These are phyloP conservation scores for Parauchenoglanis punctatus DNA, from an alignment of 2,797 vertebrate genomes.

Conservation along the genomic window DNA sequence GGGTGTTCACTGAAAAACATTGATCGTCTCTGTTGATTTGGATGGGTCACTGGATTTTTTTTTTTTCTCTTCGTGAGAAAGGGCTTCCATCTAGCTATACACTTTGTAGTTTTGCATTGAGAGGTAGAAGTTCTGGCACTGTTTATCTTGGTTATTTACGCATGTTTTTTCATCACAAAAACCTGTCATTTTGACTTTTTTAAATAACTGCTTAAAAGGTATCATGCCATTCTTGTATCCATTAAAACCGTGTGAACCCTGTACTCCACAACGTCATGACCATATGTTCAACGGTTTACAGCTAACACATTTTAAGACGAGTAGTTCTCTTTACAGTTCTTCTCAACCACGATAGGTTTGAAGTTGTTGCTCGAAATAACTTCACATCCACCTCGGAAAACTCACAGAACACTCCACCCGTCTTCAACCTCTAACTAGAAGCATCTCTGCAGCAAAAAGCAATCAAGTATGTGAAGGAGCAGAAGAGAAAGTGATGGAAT, in stretches of 20 bases:
- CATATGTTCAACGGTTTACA: no score
- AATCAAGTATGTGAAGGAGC: neutral
- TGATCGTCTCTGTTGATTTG: no score
- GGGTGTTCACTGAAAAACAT: no score
- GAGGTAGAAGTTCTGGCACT: no score
- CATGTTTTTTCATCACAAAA: no score
- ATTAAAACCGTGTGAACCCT: neutral
- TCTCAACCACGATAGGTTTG: neutral
- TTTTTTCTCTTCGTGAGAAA: no score
- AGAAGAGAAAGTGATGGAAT: neutral
- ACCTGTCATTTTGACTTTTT: no score
- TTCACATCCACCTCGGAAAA: neutral
- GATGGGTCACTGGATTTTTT: no score
- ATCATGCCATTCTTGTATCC: neutral
- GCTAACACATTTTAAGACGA: neutral
- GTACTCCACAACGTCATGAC: neutral
- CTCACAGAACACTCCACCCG: neutral
- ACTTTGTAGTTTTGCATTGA: no score
- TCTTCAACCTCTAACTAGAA: conserved; percentile 11
- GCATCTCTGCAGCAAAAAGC: neutral
- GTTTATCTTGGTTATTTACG: no score
- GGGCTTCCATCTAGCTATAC: no score
- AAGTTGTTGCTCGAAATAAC: neutral
- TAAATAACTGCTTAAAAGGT: neutral
- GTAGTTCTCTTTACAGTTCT: neutral